phyloP scores from a whole-genome alignment of 2,888 invertebrate genomes.

The Lamellibrachia columna region DNA sequence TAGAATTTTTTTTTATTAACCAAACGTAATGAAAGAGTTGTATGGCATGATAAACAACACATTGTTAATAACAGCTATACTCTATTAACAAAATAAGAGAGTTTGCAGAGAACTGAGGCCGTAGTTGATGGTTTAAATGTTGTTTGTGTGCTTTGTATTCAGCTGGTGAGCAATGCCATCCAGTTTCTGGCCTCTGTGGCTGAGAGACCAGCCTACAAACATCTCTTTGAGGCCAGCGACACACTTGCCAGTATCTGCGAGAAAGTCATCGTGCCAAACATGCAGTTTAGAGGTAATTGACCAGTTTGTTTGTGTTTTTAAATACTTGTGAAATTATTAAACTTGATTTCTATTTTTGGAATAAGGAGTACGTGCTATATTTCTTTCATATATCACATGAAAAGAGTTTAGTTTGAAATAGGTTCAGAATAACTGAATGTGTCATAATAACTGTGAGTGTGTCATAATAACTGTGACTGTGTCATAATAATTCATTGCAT shows the following conservation, averaged over 20 bases:
- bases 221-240: conserved; percentile 86
- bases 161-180: conserved; percentile 95
- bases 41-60: not conserved
- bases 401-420: not conserved
- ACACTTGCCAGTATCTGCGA: conserved; percentile 93
- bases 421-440: not conserved
- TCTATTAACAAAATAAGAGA: not conserved
- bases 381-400: not conserved
- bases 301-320: not conserved
- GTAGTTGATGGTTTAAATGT: not conserved
- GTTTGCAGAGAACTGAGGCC: not conserved
- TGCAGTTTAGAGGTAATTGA: conserved; percentile 86
- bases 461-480: no score
- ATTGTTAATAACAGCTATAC: not conserved
- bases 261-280: conserved; percentile 97
- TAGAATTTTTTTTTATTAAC: not conserved
- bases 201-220: conserved; percentile 86
- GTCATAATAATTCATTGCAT: not conserved
- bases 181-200: conserved; percentile 95
- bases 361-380: not conserved
- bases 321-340: not conserved
- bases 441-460: not conserved
- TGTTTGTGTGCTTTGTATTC: conserved; percentile 35
- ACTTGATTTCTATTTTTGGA: not conserved
- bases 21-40: not conserved